phyloP scores from a whole-genome alignment of 1,140 invertebrate species.

The Anoplophora glabripennis region DNA sequence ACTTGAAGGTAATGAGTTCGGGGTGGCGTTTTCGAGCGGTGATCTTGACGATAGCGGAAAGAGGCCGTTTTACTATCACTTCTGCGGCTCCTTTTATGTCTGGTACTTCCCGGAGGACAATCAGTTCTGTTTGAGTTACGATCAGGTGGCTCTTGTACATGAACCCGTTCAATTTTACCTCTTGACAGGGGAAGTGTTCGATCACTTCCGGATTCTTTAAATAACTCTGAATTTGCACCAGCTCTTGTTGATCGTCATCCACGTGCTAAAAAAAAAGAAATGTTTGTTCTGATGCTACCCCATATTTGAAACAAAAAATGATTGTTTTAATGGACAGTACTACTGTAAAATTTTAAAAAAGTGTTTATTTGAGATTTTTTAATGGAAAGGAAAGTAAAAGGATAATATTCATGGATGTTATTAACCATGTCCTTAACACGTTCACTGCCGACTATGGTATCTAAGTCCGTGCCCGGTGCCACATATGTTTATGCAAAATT shows the following conservation, averaged over 20 bases:
- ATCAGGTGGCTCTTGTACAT: slow-evolving; percentile 84
- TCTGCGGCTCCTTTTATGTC: slow-evolving; percentile 74
- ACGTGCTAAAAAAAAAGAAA: slow-evolving; percentile 22
- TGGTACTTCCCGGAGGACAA: slow-evolving; percentile 79
- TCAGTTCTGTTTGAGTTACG: slow-evolving; percentile 84
- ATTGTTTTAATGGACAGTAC: no score
- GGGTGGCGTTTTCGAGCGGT: slow-evolving; percentile 92
- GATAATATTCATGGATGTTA: no score
- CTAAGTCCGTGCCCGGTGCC: no score
- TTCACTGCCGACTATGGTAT: no score
- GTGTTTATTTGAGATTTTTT: no score
- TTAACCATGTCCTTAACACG: no score
- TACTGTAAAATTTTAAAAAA: no score
- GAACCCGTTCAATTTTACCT: slow-evolving; percentile 83
- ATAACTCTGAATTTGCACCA: slow-evolving; percentile 71
- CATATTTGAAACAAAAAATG: no score
- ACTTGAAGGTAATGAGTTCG: slow-evolving; percentile 94
- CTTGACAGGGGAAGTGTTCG: slow-evolving; percentile 85
- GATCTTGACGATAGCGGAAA: slow-evolving; percentile 92
- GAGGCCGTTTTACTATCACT: slow-evolving; percentile 77
- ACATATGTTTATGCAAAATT: no score
- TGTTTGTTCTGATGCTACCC: no score
- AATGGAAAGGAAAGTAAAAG: no score
- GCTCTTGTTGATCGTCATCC: slow-evolving; percentile 64
- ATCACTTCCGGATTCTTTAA: slow-evolving; percentile 81